These are phyloP conservation scores for Mayetiola destructor DNA, from an alignment of 2,888 invertebrate species.

Conservation along the genomic window DNA sequence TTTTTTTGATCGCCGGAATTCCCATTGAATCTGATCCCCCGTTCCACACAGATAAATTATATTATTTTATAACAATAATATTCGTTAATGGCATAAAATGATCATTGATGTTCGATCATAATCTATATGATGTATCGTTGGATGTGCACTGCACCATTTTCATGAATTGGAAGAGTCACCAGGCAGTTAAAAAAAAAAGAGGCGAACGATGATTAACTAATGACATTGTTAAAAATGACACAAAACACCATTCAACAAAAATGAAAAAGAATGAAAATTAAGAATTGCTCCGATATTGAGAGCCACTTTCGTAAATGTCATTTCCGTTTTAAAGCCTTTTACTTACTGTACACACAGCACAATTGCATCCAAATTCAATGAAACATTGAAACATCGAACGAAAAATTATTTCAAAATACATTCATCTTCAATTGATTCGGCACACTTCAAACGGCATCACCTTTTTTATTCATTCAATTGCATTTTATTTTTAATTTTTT, in stretches of 20 bases:
- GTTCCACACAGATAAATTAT: neutral
- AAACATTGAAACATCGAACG: neutral
- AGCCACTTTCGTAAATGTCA: no score
- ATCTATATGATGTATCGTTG: neutral
- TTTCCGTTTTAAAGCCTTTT: neutral
- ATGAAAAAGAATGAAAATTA: no score
- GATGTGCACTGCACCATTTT: neutral
- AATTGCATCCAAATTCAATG: neutral
- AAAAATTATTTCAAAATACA: neutral
- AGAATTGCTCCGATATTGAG: no score
- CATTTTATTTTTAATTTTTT: no score
- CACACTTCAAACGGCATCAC: neutral
- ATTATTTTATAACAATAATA: constrained; percentile 8
- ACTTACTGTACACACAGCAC: neutral
- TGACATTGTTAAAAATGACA: neutral
- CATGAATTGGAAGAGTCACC: neutral
- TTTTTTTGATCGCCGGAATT: constrained; percentile 9
- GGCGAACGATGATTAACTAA: neutral
- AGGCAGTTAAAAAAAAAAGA: neutral
- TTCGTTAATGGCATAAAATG: constrained; percentile 8
- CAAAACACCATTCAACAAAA: no score
- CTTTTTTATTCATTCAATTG: no score
- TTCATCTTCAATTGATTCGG: neutral
- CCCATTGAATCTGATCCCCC: neutral
- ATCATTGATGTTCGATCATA: neutral